Conservation (phyloP, 2,888 invertebrate species). For the Andrena marginata region DNA sequence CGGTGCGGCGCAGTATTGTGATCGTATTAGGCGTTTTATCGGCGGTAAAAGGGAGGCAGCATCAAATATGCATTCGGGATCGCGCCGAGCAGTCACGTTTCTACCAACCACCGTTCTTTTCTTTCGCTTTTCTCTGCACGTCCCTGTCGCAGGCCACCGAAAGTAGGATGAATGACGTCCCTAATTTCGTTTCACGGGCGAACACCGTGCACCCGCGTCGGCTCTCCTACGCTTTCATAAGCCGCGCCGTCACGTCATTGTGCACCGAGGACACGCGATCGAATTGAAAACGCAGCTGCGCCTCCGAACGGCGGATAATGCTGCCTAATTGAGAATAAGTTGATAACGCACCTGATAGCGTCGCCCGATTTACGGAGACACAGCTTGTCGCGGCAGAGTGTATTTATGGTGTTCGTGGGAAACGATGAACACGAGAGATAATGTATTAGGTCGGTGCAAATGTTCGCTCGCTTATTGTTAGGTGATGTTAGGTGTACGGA, state of each 20-base stretch:
- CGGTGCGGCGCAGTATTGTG: conserved; percentile 12
- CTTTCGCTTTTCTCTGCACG: conserved; percentile 45
- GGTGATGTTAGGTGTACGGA: no score
- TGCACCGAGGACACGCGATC: neutral
- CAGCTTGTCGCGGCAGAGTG: no score
- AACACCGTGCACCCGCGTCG: neutral
- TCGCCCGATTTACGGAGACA: no score
- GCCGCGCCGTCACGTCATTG: conserved; percentile 14
- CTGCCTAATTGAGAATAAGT: conserved; percentile 31
- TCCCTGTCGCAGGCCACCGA: conserved; percentile 21
- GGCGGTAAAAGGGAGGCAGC: conserved; percentile 2
- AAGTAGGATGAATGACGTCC: conserved; percentile 54
- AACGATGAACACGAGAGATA: no score
- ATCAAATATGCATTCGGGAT: conserved; percentile 41
- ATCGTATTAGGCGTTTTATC: conserved; percentile 47
- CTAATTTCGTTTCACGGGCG: conserved; percentile 46
- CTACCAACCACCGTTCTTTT: conserved; percentile 40
- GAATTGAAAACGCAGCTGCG: conserved; percentile 26
- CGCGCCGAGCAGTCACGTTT: conserved; percentile 41
- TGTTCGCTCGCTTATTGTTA: no score
- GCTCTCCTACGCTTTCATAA: conserved; percentile 37
- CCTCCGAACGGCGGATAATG: neutral
- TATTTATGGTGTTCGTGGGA: no score
- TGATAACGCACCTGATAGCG: neutral
- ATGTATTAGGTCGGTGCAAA: no score